Conservation (phyloP, 1,140 invertebrate genomes). For the Globodera ellingtonae region DNA sequence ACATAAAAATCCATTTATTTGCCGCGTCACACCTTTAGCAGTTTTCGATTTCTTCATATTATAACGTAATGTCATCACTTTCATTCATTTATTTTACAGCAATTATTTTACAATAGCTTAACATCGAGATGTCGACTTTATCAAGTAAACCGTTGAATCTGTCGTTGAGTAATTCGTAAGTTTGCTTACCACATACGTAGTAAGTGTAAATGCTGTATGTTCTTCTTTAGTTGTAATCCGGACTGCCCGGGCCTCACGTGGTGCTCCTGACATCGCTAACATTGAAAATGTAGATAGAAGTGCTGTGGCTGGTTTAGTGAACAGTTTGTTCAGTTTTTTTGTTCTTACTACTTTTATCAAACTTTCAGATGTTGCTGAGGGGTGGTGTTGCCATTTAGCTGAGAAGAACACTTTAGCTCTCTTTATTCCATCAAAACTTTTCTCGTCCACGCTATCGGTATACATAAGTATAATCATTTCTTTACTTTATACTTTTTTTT, state of each 20-base stretch:
- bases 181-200: slow-evolving; percentile 5
- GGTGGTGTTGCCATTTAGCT: slow-evolving; percentile 49
- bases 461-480: not conserved
- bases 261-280: slow-evolving; percentile 53
- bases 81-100: not conserved
- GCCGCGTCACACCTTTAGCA: not conserved
- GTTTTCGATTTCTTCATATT: slow-evolving; percentile 5
- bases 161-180: slow-evolving; percentile 37
- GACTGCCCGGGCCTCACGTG: slow-evolving; percentile 48
- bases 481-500: not conserved
- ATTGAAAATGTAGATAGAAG: slow-evolving; percentile 36
- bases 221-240: slow-evolving; percentile 52
- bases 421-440: slow-evolving; percentile 44
- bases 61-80: too few relatives aligned
- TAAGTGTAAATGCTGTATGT: not conserved
- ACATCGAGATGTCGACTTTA: slow-evolving; percentile 39
- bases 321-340: slow-evolving; percentile 39
- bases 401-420: slow-evolving; percentile 44
- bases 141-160: slow-evolving; percentile 33
- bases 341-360: not conserved
- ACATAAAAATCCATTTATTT: too few relatives aligned
- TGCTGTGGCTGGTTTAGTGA: slow-evolving; percentile 47
- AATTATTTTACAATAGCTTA: not conserved
- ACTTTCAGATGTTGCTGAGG: slow-evolving; percentile 43
- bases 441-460: slow-evolving; percentile 21